Percentiles rank a stretch among this genome's conserved stretches.
phyloP scores from a whole-genome alignment of 1,140 invertebrate genomes.

The Zaprionus tsacasi region DNA sequence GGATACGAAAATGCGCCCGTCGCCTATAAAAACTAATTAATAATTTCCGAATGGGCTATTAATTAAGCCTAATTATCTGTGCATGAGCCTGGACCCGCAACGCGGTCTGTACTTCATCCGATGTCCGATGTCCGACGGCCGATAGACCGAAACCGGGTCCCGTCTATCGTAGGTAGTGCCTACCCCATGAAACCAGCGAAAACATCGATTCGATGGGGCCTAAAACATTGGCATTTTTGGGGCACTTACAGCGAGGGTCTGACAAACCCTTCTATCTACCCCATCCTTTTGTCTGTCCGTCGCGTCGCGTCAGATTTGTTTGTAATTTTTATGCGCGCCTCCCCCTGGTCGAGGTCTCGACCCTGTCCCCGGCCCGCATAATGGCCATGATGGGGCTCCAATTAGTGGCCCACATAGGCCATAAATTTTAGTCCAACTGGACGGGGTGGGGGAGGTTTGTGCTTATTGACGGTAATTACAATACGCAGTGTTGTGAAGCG shows the following conservation, averaged over 20 bases:
- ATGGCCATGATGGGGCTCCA: constrained; percentile 51
- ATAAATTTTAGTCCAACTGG: constrained; percentile 30
- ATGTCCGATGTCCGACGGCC: constrained; percentile 2
- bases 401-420: constrained; percentile 61
- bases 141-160: background rate
- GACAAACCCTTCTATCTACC: background rate
- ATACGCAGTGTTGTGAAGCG: constrained; percentile 12
- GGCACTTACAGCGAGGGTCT: constrained; percentile 16
- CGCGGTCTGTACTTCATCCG: constrained; percentile 63
- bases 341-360: constrained; percentile 25
- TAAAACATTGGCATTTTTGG: constrained; percentile 36
- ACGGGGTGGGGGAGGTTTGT: background rate
- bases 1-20: constrained; percentile 83
- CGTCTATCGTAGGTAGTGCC: background rate
- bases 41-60: constrained; percentile 85
- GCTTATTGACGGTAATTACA: constrained; percentile 32
- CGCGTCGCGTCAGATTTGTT: constrained; percentile 55
- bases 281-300: background rate
- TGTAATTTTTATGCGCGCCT: constrained; percentile 39
- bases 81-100: constrained; percentile 76
- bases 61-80: constrained; percentile 84
- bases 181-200: background rate
- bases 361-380: constrained; percentile 41
- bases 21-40: constrained; percentile 84
- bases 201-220: constrained; percentile 1